Evolutionary conservation across 2,888 invertebrate species (phyloP), one percentile per base, ranked within the genome.

Genomic region (Drosophila yooni): DNA sequence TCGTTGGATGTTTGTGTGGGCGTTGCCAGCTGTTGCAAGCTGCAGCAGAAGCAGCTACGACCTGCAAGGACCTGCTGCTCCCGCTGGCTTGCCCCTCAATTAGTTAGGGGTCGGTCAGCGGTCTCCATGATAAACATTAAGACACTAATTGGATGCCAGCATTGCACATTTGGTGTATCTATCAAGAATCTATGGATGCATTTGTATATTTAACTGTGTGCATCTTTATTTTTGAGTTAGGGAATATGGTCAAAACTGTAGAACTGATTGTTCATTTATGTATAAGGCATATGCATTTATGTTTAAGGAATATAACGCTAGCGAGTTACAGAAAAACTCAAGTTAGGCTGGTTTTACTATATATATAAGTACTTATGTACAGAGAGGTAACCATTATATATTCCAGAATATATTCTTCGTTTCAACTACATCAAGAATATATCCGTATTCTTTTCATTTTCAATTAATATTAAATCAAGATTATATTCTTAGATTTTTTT

Each of bases 71-170:
- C 70, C 67, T 62, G 29, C 53, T 48, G 63, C 71, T 48, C 46
- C 15, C 8, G n/a, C 51, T 60, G 27, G 25, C 11, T n/a, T 21
- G 25, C 73, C 62, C 73, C 65, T 60, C 52, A 58, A 43, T 52
- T 67, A 58, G 40, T 67, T 52, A 8, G 21, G 40, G 31, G 51
- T 36, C 53, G 36, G 15, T n/a, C 15, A 21, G 43, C 48, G 50
- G 40, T 65, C 13, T 25, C n/a, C 21, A 36, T 58, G 70, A 84
- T 46, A 74, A 64, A 56, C 83, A 68, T 71, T 83, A 15, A 70
- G 70, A 70, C 59, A 58, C 71, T 83, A 83, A 83, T 86, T 85
- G 81, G 67, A 66, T 76, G 69, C 70, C 67, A 25, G 40, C 38
- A 27, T n/a, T 34, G 36, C 50, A 50, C 10, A 31, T 31, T 31